Base-by-base conservation (phyloP, 2,888 invertebrate genomes). In the Pomacea canaliculata region DNA sequence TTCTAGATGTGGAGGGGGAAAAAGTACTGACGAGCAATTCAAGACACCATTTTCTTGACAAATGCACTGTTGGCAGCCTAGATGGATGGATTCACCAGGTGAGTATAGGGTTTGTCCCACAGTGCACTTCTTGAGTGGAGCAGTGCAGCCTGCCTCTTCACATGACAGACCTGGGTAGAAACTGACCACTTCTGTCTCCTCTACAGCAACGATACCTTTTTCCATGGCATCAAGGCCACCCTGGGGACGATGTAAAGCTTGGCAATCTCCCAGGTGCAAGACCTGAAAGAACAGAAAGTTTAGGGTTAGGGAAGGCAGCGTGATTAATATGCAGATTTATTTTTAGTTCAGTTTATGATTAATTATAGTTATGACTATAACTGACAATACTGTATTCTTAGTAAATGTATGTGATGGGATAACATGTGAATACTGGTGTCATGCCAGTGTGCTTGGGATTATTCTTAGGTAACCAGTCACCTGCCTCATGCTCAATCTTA, bases 51-150 rank as follows among this genome's bases (percentile, higher is more conserved):
- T 82, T 2, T 79, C 80, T 66, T 83, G 80, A 81, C 88, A 88
- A 3, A 79, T 79, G 80, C 88, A 88, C 65, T 83, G 81, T 82
- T 87, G 84, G 81, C 87, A 88, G 9, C 87, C 87, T 3, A 87
- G 81, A 12, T 77, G 76, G 27, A 83, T 80, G 23, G 76, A 78
- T 37, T 86, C 82, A 13, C 87, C 86, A 9, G 81, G 76, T 56
- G 79, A 73, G 74, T 86, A 86, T 12, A 78, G 73, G 62, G 73
- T 77, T 71, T 81, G 83, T 27, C 84, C 85, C 37, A 85, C 84
- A 67, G 80, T 75, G 83, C 88, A 88, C 56, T 81, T 81, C 18
- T 78, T 81, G n/a, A 73, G 72, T 23, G 74, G 72, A 8, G 78
- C 78, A 56, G 79, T 79, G 80, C 87, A 89, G 9, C 82, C 81